Evolutionary conservation across 2,113 vertebrate species (phyloP), one percentile per base, ranked within the genome.

Genomic region (Nycticryphes semicollaris): DNA sequence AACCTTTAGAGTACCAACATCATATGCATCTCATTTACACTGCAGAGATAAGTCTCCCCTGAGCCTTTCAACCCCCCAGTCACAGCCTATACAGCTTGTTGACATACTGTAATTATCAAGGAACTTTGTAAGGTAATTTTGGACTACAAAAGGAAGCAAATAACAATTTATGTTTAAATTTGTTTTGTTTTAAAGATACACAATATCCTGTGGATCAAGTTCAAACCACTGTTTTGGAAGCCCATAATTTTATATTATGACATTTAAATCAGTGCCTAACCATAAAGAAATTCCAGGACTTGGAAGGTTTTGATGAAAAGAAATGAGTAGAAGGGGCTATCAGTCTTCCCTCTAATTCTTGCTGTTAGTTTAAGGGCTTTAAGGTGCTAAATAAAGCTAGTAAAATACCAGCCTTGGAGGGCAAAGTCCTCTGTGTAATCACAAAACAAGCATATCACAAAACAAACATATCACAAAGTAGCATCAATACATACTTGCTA

Each of bases 1-100:
- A 97, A 97, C 87, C 92, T 82, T 96, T 94, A 92, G 81, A 87
- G 33, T 20, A 82, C 77, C 5, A 1, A 73, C 22, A 93, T 64
- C 80, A 53, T 19, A 31, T 85, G 63, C 53, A 94, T 90, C 47
- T 80, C 72, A 92, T 93, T 89, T 75, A n/a, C 64, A 27, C 3
- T 2, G 47, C 75, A 78, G 45, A 91, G 86, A 57, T 59, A 85
- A 89, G n/a, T 18, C 14, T 95, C 56, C 83, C 51, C 19, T 79
- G 41, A 37, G 76, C 31, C 17, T 76, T 50, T 27, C 31, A 78
- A 54, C 11, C 27, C 80, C 57, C 47, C 30, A 87, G 31, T 7
- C 25, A 17, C 3, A 23, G 31, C 31, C 37, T 57, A 75, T 83
- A 70, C 23, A 90, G 25, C 1, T 51, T 76, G 39, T 1, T 84